phyloP scores from a whole-genome alignment of 2,113 vertebrate genomes.

The Pandion haliaetus region DNA sequence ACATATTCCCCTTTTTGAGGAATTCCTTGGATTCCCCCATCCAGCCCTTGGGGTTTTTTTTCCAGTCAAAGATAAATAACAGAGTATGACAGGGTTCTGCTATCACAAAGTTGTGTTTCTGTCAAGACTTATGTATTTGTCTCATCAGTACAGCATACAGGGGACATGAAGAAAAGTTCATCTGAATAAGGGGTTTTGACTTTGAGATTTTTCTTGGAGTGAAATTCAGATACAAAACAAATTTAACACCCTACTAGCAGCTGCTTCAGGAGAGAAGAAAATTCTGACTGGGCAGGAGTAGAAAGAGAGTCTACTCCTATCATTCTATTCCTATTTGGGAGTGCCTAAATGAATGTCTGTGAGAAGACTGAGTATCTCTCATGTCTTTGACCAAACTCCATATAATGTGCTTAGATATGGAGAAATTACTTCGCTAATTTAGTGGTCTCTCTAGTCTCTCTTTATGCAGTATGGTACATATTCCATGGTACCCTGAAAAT shows the following conservation, averaged over 20 bases:
- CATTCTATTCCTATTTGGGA: neutral
- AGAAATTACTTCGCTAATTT: neutral
- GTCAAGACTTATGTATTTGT: neutral
- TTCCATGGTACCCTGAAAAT: neutral
- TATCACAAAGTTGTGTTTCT: neutral
- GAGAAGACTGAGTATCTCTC: neutral
- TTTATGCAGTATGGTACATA: neutral
- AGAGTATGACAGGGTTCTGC: neutral
- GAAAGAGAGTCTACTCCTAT: neutral
- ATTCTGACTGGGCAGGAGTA: neutral
- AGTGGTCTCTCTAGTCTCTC: neutral
- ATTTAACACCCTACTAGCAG: neutral
- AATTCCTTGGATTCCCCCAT: neutral
- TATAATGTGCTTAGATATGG: neutral
- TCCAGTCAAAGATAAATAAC: neutral
- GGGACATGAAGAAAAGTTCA: neutral
- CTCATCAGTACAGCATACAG: neutral
- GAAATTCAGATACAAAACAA: neutral
- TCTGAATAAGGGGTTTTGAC: neutral
- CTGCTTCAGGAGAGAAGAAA: neutral
- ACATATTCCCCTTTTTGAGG: neutral
- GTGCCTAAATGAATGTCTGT: neutral
- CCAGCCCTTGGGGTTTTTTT: accelerated
- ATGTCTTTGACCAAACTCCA: neutral
- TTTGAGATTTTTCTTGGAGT: neutral